phyloP scores from a whole-genome alignment of 2,888 invertebrate genomes.

The Sialis fuliginosa region DNA sequence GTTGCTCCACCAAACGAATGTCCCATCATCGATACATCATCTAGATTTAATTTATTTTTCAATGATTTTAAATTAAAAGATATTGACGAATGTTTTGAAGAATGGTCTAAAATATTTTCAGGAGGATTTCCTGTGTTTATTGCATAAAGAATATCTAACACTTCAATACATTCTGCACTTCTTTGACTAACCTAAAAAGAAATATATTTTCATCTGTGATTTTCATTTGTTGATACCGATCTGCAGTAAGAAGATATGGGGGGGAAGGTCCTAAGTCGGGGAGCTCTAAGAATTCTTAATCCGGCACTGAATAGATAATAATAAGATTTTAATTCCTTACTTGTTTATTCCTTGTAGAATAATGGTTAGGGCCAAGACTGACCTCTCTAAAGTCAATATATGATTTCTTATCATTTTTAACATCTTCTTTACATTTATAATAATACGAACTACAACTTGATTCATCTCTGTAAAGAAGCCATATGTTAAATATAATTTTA shows the following conservation, averaged over 20 bases:
- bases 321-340: slow-evolving; percentile 9
- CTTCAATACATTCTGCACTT: slow-evolving; percentile 29
- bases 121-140: slow-evolving; percentile 29
- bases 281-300: too few relatives aligned
- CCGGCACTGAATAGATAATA: too few relatives aligned
- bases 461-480: slow-evolving; percentile 18
- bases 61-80: slow-evolving; percentile 16
- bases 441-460: slow-evolving; percentile 29
- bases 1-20: slow-evolving; percentile 51
- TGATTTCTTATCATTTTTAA: slow-evolving; percentile 18
- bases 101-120: slow-evolving; percentile 26
- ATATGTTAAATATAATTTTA: background rate
- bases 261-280: too few relatives aligned
- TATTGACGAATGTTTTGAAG: slow-evolving; percentile 10
- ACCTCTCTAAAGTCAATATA: slow-evolving; percentile 19
- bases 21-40: slow-evolving; percentile 32
- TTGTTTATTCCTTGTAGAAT: slow-evolving; percentile 22
- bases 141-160: slow-evolving; percentile 28
- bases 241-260: background rate
- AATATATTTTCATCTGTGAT: background rate
- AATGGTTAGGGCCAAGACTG: slow-evolving; percentile 22
- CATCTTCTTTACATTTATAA: slow-evolving; percentile 22
- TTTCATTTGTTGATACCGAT: too few relatives aligned
- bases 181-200: slow-evolving; percentile 26
- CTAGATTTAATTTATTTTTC: slow-evolving; percentile 27